Conservation (phyloP, 2,888 invertebrate genomes). For the Phalera bucephala region DNA sequence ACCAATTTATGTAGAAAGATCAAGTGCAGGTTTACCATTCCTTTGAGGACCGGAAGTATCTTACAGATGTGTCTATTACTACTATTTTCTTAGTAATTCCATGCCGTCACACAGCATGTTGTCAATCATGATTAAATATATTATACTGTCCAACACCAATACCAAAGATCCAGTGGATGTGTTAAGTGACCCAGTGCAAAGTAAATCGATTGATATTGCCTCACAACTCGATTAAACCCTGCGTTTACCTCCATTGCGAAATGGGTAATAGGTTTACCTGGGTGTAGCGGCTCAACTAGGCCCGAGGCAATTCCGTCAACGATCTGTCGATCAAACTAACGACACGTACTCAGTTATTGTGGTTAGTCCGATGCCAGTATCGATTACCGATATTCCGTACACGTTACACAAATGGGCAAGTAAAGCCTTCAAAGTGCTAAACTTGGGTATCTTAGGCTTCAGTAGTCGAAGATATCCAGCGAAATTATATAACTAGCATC, state of each 20-base stretch:
- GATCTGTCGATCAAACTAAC: conserved; percentile 24
- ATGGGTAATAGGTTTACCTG: conserved; percentile 17
- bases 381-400: conserved; percentile 18
- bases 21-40: no score
- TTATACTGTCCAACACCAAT: no score
- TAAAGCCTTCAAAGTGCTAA: conserved; percentile 25
- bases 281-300: conserved; percentile 10
- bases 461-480: conserved; percentile 7
- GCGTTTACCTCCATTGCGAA: conserved; percentile 1
- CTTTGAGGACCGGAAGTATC: no score
- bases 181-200: no score
- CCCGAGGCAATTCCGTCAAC: conserved; percentile 18
- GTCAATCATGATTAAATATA: no score
- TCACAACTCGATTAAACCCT: conserved; percentile 20
- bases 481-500: no score
- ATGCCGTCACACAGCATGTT: no score
- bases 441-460: conserved; percentile 22
- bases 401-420: conserved; percentile 16
- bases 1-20: no score
- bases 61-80: no score
- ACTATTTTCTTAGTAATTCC: no score
- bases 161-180: no score
- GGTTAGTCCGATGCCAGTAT: conserved; percentile 18
- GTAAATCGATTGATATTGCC: conserved; percentile 14
- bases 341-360: conserved; percentile 21